These are phyloP conservation scores for Botia kubotai DNA, from an alignment of 2,797 vertebrate species.

Conservation along the genomic window DNA sequence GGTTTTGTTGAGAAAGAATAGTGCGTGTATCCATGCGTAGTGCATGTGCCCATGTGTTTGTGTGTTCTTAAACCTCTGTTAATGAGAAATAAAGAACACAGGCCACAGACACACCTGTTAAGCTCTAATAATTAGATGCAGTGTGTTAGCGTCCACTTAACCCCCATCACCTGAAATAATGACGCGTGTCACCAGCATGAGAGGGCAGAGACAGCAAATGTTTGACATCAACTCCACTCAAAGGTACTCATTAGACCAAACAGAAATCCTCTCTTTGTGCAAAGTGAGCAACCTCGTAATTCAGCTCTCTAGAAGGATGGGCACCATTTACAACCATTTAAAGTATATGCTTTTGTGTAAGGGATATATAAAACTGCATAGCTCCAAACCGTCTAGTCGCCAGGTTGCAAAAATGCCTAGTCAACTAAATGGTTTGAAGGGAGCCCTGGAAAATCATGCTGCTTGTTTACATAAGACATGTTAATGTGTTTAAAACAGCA, in stretches of 20 bases:
- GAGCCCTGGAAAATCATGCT: too few species aligned
- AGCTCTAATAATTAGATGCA: conserved; percentile 60
- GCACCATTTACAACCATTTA: conserved; percentile 13
- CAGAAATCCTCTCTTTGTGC: conserved; percentile 48
- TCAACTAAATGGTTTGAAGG: too few species aligned
- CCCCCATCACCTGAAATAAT: conserved; percentile 61
- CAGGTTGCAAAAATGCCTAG: too few species aligned
- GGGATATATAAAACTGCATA: conserved; percentile 2
- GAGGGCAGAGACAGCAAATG: conserved; percentile 28
- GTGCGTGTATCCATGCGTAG: neutral
- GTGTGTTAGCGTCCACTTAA: conserved; percentile 62
- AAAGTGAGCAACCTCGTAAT: conserved; percentile 10
- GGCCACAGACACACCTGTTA: conserved; percentile 54
- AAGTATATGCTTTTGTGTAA: neutral
- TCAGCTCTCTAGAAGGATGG: neutral
- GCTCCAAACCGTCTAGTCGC: too few species aligned
- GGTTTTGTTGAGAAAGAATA: neutral
- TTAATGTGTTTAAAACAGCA: too few species aligned
- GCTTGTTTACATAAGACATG: too few species aligned
- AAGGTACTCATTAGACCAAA: conserved; percentile 56
- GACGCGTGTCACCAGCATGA: conserved; percentile 15
- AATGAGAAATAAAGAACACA: conserved; percentile 46
- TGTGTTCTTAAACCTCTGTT: conserved; percentile 30
- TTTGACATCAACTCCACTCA: conserved; percentile 54
- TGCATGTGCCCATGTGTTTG: neutral